Base-by-base conservation (phyloP, 2,888 invertebrate genomes). In the Phoronis australis region DNA sequence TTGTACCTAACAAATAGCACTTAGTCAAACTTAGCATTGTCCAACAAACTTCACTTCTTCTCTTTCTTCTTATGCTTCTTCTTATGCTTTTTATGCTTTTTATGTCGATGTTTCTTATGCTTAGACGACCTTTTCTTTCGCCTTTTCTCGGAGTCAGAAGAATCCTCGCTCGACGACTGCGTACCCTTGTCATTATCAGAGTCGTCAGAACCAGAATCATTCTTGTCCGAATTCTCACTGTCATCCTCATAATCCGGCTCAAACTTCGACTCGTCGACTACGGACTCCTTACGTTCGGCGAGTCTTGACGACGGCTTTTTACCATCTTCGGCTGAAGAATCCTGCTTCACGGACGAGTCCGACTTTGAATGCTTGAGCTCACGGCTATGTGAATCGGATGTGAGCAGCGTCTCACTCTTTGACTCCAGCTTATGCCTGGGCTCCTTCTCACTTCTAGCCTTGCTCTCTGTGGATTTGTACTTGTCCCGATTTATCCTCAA, bases 211-310 rank as follows among this genome's bases (percentile, higher is more conserved):
- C 9, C 9, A 31, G 31, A 31, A 9, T 31, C 9, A 15, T 31
- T 15, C 9, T 15, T 31, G 9, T 31, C 42, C 18, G 44, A 48
- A 9, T 42, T 31, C n/a, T 31, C 31, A n/a, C n/a, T n/a, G n/a
- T n/a, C 55, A 18, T 68, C 69, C 18, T 64, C 60, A 55, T 71
- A 71, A 54, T 71, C 70, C 0, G 71, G 71, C 35, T 62, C 69
- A 62, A 71, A 71, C 45, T 60, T 59, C 1, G 68, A 59, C 52
- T 71, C 70, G 47, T 70, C 71, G 37, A 66, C 55, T 21, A 68
- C 53, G 1, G 71, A 70, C 20, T 69, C 63, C 48, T 69, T 69
- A 4, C 71, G 51, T 24, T 64, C 61, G 23, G 56, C 25, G 1
- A 51, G 44, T 4, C 49, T 37, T 37, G 26, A 25, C 12, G 27